These are phyloP conservation scores for Leptinotarsa undecemlineata DNA, from an alignment of 1,140 invertebrate species.

Conservation along the genomic window DNA sequence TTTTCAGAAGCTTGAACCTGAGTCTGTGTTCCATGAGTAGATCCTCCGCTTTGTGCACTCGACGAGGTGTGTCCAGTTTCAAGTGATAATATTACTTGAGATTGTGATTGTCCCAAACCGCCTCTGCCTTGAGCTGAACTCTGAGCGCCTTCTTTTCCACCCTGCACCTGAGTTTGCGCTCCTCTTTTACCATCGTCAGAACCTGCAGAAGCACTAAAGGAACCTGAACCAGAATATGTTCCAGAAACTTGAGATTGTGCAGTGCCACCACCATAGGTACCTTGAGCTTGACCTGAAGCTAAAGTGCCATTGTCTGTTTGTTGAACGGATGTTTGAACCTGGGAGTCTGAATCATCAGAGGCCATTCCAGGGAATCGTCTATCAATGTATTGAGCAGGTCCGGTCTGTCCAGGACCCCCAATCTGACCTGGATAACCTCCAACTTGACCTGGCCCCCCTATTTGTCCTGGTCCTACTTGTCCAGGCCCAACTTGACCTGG, in stretches of 20 bases:
- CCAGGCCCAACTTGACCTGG: neutral
- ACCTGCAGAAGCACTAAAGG: slow-evolving; percentile 80
- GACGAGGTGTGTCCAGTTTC: slow-evolving; percentile 74
- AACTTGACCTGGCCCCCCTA: slow-evolving; percentile 21
- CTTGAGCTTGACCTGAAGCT: slow-evolving; percentile 74
- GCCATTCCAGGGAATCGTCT: slow-evolving; percentile 32
- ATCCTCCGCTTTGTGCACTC: slow-evolving; percentile 72
- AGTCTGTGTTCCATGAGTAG: slow-evolving; percentile 69
- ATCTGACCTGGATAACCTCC: slow-evolving; percentile 13
- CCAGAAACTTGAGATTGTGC: slow-evolving; percentile 81
- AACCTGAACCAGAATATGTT: slow-evolving; percentile 72
- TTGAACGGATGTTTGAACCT: slow-evolving; percentile 72
- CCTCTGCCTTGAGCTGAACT: slow-evolving; percentile 75
- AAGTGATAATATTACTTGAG: slow-evolving; percentile 72
- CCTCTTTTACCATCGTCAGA: slow-evolving; percentile 74
- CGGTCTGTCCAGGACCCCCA: slow-evolving; percentile 17
- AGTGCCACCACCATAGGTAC: slow-evolving; percentile 69
- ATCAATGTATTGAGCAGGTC: slow-evolving; percentile 10
- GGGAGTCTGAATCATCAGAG: slow-evolving; percentile 70
- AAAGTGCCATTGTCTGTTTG: slow-evolving; percentile 71
- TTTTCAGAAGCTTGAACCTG: slow-evolving; percentile 77
- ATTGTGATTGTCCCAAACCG: slow-evolving; percentile 74
- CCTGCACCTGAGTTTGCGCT: slow-evolving; percentile 72
- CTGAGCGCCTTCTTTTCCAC: slow-evolving; percentile 72
- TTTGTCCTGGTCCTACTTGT: slow-evolving; percentile 7